Percentiles rank a stretch among this genome's conserved stretches.
These are phyloP conservation scores for Agonum fuliginosum DNA, from an alignment of 2,888 invertebrate species.

Conservation along the genomic window DNA sequence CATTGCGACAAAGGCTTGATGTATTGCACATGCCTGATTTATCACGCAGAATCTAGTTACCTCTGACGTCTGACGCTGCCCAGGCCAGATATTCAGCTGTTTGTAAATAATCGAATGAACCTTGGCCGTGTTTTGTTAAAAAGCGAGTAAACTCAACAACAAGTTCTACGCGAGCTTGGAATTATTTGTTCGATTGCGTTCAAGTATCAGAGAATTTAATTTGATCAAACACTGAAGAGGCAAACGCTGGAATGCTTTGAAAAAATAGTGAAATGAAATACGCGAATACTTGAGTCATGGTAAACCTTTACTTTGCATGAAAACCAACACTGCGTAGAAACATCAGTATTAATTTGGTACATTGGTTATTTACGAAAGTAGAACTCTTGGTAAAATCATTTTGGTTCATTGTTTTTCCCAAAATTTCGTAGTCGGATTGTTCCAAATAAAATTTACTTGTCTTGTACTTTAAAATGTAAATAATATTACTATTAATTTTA, in stretches of 20 bases:
- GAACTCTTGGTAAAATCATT: too few relatives aligned
- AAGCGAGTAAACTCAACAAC: background rate
- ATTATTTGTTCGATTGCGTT: constrained; percentile 6
- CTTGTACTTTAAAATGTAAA: too few relatives aligned
- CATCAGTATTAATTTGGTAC: too few relatives aligned
- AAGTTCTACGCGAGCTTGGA: background rate
- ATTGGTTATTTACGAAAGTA: too few relatives aligned
- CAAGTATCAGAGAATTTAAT: constrained; percentile 4
- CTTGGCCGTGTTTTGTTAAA: background rate
- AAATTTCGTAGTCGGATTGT: too few relatives aligned
- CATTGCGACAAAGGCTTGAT: constrained; percentile 21
- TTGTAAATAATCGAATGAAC: background rate
- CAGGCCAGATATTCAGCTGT: constrained; percentile 15
- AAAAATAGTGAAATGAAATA: background rate
- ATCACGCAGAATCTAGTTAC: background rate
- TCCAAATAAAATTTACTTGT: too few relatives aligned
- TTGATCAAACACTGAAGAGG: background rate
- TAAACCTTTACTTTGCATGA: background rate
- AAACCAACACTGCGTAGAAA: background rate
- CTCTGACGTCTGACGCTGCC: too few relatives aligned
- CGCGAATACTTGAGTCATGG: constrained; percentile 2
- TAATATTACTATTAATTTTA: too few relatives aligned
- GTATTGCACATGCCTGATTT: constrained; percentile 13
- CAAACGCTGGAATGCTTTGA: background rate
- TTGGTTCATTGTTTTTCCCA: too few relatives aligned